phyloP scores from a whole-genome alignment of 2,797 vertebrate genomes.

The Mico argentatus region DNA sequence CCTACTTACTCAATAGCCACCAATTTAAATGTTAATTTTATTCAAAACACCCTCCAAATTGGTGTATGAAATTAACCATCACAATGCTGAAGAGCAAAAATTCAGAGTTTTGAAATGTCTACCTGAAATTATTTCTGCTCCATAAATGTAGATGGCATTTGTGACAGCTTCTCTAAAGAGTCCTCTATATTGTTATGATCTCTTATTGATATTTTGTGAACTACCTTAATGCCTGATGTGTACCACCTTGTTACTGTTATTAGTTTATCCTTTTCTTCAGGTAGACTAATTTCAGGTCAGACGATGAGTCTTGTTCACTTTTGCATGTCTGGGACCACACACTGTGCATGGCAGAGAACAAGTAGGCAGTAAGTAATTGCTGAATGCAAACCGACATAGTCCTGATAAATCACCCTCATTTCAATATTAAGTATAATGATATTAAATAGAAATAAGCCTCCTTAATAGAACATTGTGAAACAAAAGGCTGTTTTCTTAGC shows the following conservation, averaged over 20 bases:
- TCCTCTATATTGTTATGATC: fast-evolving
- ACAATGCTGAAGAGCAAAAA: neutral
- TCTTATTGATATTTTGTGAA: neutral
- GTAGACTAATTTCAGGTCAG: neutral
- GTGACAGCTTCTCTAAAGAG: too few relatives aligned
- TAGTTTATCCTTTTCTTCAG: neutral
- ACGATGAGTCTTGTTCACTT: neutral
- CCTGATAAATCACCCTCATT: neutral
- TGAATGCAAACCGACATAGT: neutral
- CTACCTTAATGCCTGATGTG: fast-evolving
- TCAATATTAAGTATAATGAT: too few relatives aligned
- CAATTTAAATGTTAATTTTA: neutral
- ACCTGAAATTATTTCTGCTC: neutral
- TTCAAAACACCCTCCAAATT: neutral
- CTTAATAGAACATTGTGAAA: neutral
- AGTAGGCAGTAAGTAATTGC: fast-evolving
- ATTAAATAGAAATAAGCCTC: neutral
- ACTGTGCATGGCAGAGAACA: fast-evolving
- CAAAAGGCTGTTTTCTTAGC: neutral
- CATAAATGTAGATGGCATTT: neutral
- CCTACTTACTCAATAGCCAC: neutral
- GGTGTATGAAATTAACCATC: neutral
- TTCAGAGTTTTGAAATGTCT: neutral
- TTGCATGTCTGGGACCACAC: neutral
- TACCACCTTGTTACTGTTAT: neutral